Evolutionary conservation across 2,797 vertebrate species (phyloP).

Genomic region (Poeciliopsis paucimaculata): DNA sequence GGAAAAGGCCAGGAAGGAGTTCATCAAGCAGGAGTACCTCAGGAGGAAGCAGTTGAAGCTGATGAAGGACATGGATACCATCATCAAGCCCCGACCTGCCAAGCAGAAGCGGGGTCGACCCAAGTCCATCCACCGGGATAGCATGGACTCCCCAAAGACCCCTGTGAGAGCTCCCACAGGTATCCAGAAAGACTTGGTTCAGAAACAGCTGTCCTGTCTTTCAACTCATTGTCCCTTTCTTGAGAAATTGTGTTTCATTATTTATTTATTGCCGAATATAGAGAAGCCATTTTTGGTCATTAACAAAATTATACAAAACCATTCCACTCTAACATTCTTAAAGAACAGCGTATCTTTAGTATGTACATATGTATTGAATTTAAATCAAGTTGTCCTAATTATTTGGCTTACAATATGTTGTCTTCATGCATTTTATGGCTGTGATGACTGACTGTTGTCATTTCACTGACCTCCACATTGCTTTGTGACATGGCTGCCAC

Average conservation of each 20-base stretch:
- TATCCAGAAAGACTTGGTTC: slow-evolving; percentile 72
- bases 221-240: slow-evolving; percentile 75
- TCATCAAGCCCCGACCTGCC: slow-evolving; percentile 88
- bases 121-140: slow-evolving; percentile 94
- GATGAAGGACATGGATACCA: slow-evolving; percentile 96
- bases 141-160: slow-evolving; percentile 91
- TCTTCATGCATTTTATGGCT: slow-evolving; percentile 9
- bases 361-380: background rate
- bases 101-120: slow-evolving; percentile 91
- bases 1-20: slow-evolving; percentile 92
- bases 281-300: no score
- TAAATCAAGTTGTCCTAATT: background rate
- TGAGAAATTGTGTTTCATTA: slow-evolving; percentile 25
- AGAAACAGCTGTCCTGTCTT: slow-evolving; percentile 38
- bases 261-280: background rate
- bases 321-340: background rate
- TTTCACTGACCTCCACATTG: slow-evolving; percentile 11
- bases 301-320: background rate
- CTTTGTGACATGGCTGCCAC: slow-evolving; percentile 58
- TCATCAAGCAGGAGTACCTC: slow-evolving; percentile 96
- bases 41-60: slow-evolving; percentile 96
- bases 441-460: background rate
- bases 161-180: slow-evolving; percentile 92
- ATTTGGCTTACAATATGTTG: background rate
- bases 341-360: slow-evolving; percentile 14